Base-by-base conservation (phyloP, 2,888 invertebrate species). In the Trichogramma dendrolimi region DNA sequence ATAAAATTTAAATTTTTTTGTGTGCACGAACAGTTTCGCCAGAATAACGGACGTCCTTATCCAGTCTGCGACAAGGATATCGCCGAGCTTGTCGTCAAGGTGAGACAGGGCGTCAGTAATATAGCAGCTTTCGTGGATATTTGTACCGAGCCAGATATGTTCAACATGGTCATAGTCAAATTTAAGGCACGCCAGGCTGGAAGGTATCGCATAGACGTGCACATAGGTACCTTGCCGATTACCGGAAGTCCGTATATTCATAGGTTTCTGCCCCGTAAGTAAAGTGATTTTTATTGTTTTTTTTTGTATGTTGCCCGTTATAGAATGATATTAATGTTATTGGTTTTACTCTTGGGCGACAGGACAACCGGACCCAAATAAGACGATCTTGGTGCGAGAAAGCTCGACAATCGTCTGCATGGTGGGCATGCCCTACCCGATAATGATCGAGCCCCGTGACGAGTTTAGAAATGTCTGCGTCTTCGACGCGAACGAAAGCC, bases 171-270 rank as follows among this genome's bases (percentile, higher is more conserved):
- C 58, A 88, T 90, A 71, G 92, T 93, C 59, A 93, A 94, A 78
- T 96, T 96, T 81, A 94, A 93, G 5, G 95, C 95, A 65, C 87
- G 95, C 67, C 90, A 91, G 69, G 91, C 95, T 14, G 96, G 96
- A 44, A 87, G 90, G 70, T 96, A 96, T 81, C 86, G 87, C 73
- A 89, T 96, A 69, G 89, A 90, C 54, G 87, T 96, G 60, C 85
- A 91, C 79, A 90, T 95, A 63, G 91, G 88, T 62, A 88, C 88
- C 65, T 89, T 87, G 73, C 87, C 89, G 71, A 89, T 94, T 59
- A 86, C 88, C 64, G 94, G 94, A 68, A 92, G 93, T 69, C 96
- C 96, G 58, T 94, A 91, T 81, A 84, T 88, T 67, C 89, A 90
- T 75, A 86, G 84, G 74, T 95, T 95, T 81, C 82, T 87, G 69